These are phyloP conservation scores for Zaprionus lachaisei DNA, from an alignment of 1,140 invertebrate species.

Conservation along the genomic window DNA sequence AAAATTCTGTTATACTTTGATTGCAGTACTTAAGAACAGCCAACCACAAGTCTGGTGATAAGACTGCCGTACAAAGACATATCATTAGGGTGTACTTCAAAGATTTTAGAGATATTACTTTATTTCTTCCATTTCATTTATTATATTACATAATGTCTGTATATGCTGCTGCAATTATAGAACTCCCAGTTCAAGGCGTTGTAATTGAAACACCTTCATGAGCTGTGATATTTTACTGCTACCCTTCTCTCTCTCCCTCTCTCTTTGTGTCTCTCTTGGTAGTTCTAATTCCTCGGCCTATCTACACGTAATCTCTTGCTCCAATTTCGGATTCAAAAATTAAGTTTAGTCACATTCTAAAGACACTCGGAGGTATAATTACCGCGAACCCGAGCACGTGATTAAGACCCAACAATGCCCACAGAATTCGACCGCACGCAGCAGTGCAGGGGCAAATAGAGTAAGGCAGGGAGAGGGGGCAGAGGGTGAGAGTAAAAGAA, in stretches of 20 bases:
- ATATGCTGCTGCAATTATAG: background rate
- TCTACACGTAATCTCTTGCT: slow-evolving; percentile 19
- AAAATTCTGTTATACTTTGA: slow-evolving; percentile 73
- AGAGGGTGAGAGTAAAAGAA: slow-evolving; percentile 43
- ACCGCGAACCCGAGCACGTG: slow-evolving; percentile 69
- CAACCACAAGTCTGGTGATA: slow-evolving; percentile 4
- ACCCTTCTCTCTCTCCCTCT: background rate
- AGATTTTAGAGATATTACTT: background rate
- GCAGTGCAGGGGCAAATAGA: background rate
- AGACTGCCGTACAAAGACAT: slow-evolving; percentile 3
- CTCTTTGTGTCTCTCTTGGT: too few relatives aligned
- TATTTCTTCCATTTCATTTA: background rate
- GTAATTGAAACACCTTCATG: slow-evolving; percentile 1
- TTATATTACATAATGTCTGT: slow-evolving; percentile 7
- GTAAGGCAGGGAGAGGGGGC: background rate
- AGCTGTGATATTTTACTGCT: background rate
- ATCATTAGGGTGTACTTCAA: background rate
- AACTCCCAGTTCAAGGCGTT: too few relatives aligned
- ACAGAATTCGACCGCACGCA: slow-evolving; percentile 54
- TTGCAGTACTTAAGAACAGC: slow-evolving; percentile 64
- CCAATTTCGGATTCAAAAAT: slow-evolving; percentile 44
- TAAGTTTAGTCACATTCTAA: slow-evolving; percentile 78
- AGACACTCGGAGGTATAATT: slow-evolving; percentile 75
- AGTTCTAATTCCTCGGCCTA: background rate
- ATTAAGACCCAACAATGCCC: slow-evolving; percentile 64